Conservation (phyloP, 2,113 vertebrate genomes). For the Megaceryle maxima region DNA sequence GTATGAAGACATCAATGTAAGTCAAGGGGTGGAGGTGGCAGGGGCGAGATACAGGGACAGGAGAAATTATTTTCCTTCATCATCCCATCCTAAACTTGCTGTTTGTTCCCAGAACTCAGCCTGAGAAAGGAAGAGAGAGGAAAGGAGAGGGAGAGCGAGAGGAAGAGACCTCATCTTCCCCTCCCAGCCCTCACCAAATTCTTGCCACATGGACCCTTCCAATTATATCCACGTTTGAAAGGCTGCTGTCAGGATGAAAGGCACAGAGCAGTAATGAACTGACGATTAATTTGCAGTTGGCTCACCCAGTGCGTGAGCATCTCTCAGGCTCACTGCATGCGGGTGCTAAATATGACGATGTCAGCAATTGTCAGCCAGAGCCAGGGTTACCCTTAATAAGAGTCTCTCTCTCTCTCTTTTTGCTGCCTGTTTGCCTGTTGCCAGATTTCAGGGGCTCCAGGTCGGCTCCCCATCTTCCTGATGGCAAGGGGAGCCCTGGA, state of each 20-base stretch:
- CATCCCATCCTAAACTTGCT: not conserved
- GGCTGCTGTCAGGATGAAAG: conserved; percentile 67
- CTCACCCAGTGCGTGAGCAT: conserved; percentile 35
- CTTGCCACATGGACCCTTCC: conserved; percentile 55
- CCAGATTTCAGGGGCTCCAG: not conserved
- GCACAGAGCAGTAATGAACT: conserved; percentile 69
- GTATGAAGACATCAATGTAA: not conserved
- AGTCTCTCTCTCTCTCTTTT: conserved; percentile 3
- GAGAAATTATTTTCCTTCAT: not conserved
- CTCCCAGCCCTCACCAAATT: conserved; percentile 42
- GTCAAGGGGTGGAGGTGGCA: not conserved
- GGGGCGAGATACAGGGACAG: not conserved
- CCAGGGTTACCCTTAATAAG: conserved; percentile 56
- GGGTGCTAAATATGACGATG: conserved; percentile 70
- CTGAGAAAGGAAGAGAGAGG: not conserved
- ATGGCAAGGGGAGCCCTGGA: not conserved
- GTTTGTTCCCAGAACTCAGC: conserved; percentile 2
- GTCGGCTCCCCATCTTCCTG: not conserved
- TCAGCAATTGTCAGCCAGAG: conserved; percentile 67
- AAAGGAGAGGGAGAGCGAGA: not conserved
- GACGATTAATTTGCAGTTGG: conserved; percentile 71
- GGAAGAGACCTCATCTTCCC: not conserved
- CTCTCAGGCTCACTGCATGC: conserved; percentile 60
- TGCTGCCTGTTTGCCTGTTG: not conserved
- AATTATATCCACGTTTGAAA: conserved; percentile 60